Base-by-base conservation (phyloP, 2,888 invertebrate genomes). In the Pseudoips prasinana region DNA sequence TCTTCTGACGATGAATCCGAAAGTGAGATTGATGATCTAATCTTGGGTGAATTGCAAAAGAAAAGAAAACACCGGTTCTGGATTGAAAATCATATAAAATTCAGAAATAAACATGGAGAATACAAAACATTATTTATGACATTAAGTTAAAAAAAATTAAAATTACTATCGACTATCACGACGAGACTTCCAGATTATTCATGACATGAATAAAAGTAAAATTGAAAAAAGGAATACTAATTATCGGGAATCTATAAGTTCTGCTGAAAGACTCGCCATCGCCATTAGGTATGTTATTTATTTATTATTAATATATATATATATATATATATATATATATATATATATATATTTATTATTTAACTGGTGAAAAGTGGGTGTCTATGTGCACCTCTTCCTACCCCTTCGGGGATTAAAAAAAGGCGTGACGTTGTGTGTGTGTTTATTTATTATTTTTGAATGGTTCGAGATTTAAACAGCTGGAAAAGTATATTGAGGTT, bases 161-260 rank as follows among this genome's bases (percentile, higher is more conserved):
- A 10, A 25, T 36, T 44, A 36, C 39, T 39, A 39, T 39, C 36
- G 44, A 30, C 25, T 31, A 33, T 38, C 34, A 42, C 37, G 34
- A 38, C 32, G 34, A 38, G 34, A 33, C 18, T 38, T 43, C 35
- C 32, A 33, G 33, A 35, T 35, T 30, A 32, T 43, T 35, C 43
- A 43, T 36, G 30, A 43, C 32, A 29, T 43, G 35, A 39, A 39
- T 33, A 39, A 36, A 39, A 33, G 38, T 35, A 35, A 43, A 38
- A 36, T 39, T 36, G 34, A 38, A 34, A 31, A 39, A 33, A 35
- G 30, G 25, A 40, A 40, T 40, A 35, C 32, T 24, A 23, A 30
- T 27, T 26, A 34, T 37, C 38, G 37, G 25, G 34, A 43, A 43
- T 34, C 37, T 32, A 43, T 43, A 29, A 28, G 25, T 38, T 38